phyloP scores from a whole-genome alignment of 2,113 vertebrate species.

The Labeo rohita region DNA sequence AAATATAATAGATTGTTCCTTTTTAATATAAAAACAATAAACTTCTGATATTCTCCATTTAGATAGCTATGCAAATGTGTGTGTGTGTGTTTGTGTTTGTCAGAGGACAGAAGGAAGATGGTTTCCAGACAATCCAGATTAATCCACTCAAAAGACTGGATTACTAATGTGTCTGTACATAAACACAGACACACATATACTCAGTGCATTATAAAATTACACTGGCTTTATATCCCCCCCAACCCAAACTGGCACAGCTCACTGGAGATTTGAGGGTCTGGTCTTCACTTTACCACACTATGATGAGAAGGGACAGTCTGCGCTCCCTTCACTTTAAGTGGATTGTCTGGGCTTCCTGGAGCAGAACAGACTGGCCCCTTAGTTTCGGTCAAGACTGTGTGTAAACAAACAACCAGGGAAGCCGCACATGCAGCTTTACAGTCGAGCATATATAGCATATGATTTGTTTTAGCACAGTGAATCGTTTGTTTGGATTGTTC shows the following conservation, averaged over 20 bases:
- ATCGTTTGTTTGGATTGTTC: neutral
- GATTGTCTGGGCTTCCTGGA: slow-evolving; percentile 10
- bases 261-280: neutral
- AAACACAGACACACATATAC: slow-evolving; percentile 47
- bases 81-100: slow-evolving; percentile 9
- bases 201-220: slow-evolving; percentile 40
- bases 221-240: slow-evolving; percentile 18
- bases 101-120: slow-evolving; percentile 9
- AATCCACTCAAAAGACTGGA: slow-evolving; percentile 60
- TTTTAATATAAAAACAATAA: neutral
- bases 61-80: neutral
- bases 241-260: neutral
- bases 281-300: slow-evolving; percentile 11
- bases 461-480: neutral
- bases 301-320: slow-evolving; percentile 23
- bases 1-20: neutral
- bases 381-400: neutral
- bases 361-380: slow-evolving; percentile 18
- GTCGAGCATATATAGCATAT: neutral
- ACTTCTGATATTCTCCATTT: neutral
- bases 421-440: neutral
- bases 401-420: neutral
- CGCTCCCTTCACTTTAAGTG: neutral
- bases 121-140: slow-evolving; percentile 50
- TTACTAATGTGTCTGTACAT: slow-evolving; percentile 48